Evolutionary conservation across 2,797 vertebrate species (phyloP).

Genomic region (Acanthopagrus latus): DNA sequence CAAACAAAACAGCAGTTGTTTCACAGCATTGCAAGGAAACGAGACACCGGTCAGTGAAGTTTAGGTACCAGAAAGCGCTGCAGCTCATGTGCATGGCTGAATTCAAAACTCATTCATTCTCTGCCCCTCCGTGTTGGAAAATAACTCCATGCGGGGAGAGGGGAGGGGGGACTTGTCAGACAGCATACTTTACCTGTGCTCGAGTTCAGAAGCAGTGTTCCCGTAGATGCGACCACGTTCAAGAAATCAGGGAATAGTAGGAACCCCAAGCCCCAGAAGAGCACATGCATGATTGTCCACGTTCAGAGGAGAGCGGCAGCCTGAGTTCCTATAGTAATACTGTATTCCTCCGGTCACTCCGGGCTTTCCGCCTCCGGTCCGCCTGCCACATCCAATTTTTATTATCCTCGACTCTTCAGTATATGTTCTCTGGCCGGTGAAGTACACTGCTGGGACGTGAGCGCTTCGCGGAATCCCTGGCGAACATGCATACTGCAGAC

Average conservation of each 20-base stretch:
- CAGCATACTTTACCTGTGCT: conserved; percentile 89
- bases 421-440: conserved; percentile 77
- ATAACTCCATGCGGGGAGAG: conserved; percentile 15
- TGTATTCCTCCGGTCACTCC: conserved; percentile 77
- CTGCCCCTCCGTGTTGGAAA: conserved; percentile 43
- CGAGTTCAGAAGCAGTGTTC: conserved; percentile 86
- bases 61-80: conserved; percentile 49
- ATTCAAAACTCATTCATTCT: conserved; percentile 85
- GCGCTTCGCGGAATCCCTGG: conserved; percentile 80
- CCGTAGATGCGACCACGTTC: conserved; percentile 84
- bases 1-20: not conserved
- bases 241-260: conserved; percentile 88
- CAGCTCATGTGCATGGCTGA: conserved; percentile 68
- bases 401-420: conserved; percentile 78
- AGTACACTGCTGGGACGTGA: conserved; percentile 81
- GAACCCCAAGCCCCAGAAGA: conserved; percentile 90
- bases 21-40: conserved; percentile 23
- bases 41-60: conserved; percentile 42
- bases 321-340: conserved; percentile 72
- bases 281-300: conserved; percentile 93
- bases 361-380: conserved; percentile 73
- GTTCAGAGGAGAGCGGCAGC: conserved; percentile 79
- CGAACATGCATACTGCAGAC: conserved; percentile 85
- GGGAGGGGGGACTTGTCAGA: conserved; percentile 19
- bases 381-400: conserved; percentile 82